Base-by-base conservation (phyloP, 1,140 invertebrate species). In the Zaprionus vittiger region DNA sequence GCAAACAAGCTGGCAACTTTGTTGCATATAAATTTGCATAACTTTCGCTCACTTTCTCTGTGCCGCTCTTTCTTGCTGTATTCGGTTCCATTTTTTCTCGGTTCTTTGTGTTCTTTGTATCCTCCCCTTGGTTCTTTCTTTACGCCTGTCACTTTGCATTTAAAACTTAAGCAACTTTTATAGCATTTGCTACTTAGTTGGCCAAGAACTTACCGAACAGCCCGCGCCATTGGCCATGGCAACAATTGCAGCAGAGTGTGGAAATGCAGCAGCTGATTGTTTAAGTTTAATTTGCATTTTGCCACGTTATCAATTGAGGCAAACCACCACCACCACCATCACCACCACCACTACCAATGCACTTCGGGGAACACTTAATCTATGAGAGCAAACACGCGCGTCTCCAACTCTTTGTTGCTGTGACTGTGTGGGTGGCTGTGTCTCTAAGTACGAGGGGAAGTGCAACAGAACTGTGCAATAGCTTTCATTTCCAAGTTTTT, bases 1-100 rank as follows among this genome's bases (percentile, higher is more conserved):
- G 83, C 83, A 86, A 79, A 73, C 76, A 83, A 80, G 73, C 76
- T 60, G 59, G 56, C 81, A 90, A 90, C 85, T 89, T 82, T 89
- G 81, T 80, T 89, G 85, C 85, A 85, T 77, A 59, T 73, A 84
- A 81, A 89, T 90, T 90, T 89, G 85, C 84, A 89, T 89, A 89
- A 89, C 79, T 85, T 81, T 90, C 57, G 62, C 49, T 60, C 28
- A 34, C 56, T 67, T 59, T 34, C 14, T 34, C 66, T 60, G n/a
- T 47, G 4, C n/a, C 68, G 31, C 60, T 64, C 54, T 52, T 20
- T 22, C 37, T 41, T 47, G 24, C 34, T 47, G 9, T 34, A 34
- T 34, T 34, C 31, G 31, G 9, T 34, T 34, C 31, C 9, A 34
- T 37, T 20, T 17, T 63, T 55, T 55, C 24, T 62, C 31, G 4